Percentiles rank a stretch among this genome's conserved stretches.
phyloP scores from a whole-genome alignment of 2,113 vertebrate genomes.

The Scolopax mira region DNA sequence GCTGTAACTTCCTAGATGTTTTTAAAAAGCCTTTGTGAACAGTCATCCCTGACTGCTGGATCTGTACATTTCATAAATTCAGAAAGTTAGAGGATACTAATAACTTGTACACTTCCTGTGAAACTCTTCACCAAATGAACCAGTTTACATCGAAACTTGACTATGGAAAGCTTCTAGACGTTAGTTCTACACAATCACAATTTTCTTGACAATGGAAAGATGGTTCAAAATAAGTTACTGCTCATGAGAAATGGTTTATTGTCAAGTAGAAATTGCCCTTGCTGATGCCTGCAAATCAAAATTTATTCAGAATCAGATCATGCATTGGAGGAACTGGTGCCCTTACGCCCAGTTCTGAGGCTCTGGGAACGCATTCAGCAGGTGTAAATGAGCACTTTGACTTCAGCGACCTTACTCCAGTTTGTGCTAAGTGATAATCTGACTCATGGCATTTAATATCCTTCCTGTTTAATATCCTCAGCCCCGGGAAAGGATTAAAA shows the following conservation, averaged over 20 bases:
- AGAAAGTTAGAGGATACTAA: neutral
- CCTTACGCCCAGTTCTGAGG: neutral
- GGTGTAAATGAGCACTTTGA: neutral
- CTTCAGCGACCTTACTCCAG: constrained; percentile 2
- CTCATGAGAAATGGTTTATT: neutral
- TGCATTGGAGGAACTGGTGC: neutral
- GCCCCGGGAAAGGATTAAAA: constrained; percentile 6
- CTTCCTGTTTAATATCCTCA: constrained; percentile 16
- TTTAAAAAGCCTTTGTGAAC: constrained; percentile 33
- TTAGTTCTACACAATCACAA: neutral
- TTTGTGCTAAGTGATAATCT: neutral
- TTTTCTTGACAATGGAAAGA: neutral
- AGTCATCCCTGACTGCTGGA: neutral
- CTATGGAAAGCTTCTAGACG: neutral
- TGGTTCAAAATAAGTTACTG: neutral
- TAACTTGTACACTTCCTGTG: neutral
- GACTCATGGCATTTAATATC: neutral
- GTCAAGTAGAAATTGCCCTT: neutral
- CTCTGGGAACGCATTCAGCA: neutral
- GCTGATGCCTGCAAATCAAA: neutral
- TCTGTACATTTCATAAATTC: neutral
- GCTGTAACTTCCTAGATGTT: constrained; percentile 36
- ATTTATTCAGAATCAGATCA: neutral
- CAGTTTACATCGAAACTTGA: neutral
- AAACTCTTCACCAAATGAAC: neutral